phyloP scores from a whole-genome alignment of 2,888 invertebrate species.

The Kuschelorhynchus macadamiae region DNA sequence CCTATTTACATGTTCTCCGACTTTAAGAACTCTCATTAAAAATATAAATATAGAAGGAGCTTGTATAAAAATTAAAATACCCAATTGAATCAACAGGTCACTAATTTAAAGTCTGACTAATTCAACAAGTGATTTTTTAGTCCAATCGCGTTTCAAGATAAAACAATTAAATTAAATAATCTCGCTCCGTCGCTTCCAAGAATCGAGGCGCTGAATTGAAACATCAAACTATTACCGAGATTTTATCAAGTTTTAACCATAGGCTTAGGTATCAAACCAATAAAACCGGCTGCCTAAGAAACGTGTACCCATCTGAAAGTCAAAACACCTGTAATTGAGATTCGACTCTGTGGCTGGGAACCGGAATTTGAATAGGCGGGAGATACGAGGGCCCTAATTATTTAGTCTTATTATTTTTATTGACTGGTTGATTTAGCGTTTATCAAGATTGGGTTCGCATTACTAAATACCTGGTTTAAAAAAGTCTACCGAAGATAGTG shows the following conservation, averaged over 20 bases:
- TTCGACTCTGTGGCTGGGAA: slow-evolving; percentile 4
- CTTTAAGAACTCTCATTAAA: no score
- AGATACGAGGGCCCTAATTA: background rate
- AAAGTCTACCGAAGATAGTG: no score
- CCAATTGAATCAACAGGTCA: slow-evolving; percentile 23
- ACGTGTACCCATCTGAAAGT: slow-evolving; percentile 15
- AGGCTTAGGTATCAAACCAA: slow-evolving; percentile 48
- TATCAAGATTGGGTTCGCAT: no score
- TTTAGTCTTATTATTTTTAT: background rate
- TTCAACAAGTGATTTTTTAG: slow-evolving; percentile 19
- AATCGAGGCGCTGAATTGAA: slow-evolving; percentile 51
- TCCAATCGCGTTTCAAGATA: slow-evolving; percentile 27
- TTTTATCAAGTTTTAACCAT: slow-evolving; percentile 54
- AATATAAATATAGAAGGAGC: slow-evolving; percentile 17
- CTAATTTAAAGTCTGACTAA: slow-evolving; percentile 21
- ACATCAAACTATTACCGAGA: slow-evolving; percentile 54
- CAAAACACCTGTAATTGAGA: slow-evolving; percentile 28
- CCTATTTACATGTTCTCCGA: no score
- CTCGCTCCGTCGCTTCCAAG: slow-evolving; percentile 21
- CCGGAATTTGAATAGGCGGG: slow-evolving; percentile 10
- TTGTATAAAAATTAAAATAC: slow-evolving; percentile 12
- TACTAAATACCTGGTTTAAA: no score
- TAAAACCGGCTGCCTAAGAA: slow-evolving; percentile 17
- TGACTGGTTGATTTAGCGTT: background rate
- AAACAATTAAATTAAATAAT: slow-evolving; percentile 47